Conservation (phyloP, 1,140 invertebrate genomes). For the Arion vulgaris region DNA sequence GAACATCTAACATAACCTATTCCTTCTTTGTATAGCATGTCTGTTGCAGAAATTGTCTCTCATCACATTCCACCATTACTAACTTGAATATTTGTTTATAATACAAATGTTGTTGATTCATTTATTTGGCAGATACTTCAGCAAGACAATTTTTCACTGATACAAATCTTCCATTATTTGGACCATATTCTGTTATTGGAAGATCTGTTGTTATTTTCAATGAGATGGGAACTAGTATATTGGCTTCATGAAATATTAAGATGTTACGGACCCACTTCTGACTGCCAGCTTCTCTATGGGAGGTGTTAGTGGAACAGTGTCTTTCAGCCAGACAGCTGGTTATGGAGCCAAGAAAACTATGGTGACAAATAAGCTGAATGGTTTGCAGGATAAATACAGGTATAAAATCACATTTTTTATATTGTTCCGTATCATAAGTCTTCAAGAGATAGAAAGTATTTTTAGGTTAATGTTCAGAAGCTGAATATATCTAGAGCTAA, state of each 20-base stretch:
- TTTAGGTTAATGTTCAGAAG: too few species aligned
- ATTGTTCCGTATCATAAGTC: too few species aligned
- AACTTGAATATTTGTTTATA: neutral
- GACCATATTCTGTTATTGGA: conserved; percentile 82
- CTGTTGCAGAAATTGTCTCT: too few species aligned
- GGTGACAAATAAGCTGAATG: neutral
- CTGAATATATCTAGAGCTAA: too few species aligned
- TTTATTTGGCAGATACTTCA: neutral
- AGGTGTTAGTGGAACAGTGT: neutral
- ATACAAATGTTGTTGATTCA: neutral
- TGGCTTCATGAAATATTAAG: conserved; percentile 84
- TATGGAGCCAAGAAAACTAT: neutral
- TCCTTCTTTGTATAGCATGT: too few species aligned
- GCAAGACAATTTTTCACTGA: conserved; percentile 76
- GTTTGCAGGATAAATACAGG: neutral
- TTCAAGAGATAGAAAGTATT: too few species aligned
- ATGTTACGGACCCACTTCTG: neutral
- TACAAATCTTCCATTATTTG: conserved; percentile 82
- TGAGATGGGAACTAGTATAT: conserved; percentile 85
- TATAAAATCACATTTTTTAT: too few species aligned
- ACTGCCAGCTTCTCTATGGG: neutral
- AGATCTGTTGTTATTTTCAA: conserved; percentile 91
- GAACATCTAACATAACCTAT: too few species aligned
- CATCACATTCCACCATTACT: too few species aligned
- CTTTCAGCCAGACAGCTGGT: neutral